Base-by-base conservation (phyloP, 2,888 invertebrate species). In the Meiosimyza decipiens region DNA sequence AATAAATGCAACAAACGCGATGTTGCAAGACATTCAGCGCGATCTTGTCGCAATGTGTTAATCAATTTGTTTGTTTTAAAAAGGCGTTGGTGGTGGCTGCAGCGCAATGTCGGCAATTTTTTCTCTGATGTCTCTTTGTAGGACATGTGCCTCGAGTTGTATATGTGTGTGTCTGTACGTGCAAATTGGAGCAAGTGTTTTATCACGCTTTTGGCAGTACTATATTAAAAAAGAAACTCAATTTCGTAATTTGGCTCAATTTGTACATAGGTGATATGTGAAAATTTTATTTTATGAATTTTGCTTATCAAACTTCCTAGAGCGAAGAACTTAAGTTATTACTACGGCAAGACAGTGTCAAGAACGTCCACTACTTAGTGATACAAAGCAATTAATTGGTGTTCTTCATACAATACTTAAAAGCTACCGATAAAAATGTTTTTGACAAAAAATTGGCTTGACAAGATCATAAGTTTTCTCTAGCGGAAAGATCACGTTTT, bases 161-260 rank as follows among this genome's bases (percentile, higher is more conserved):
- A 28, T 28, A 4, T 40, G 40, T 40, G 7, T 40, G 40, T 40
- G 6, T 40, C 4, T 40, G 40, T 40, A 40, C 40, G 6, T 63
- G 49, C 28, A 55, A 67, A 67, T 33, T 67, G 67, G 67, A 67
- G 67, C 67, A 67, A 67, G 55, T 67, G 67, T n/a, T 40, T 40
- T 40, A 51, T 50, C 57, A 57, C 28, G 57, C 18, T 57, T 57
- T 57, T 57, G 22, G 22, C 22, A 57, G 28, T 28, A 28, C 22
- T 28, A 15, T 57, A 62, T 15, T n/a, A 62, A 62, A 33, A 40
- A 40, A n/a, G 40, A 59, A 47, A 72, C 51, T 80, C 76, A 82
- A 81, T 82, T 81, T 18, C 40, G 57, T 49, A 68, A 66, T 54
- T 73, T 63, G 71, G 63, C 15, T 12, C 7, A n/a, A 18, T 54